These are phyloP conservation scores for Mystacornis crossleyi DNA, from an alignment of 2,113 vertebrate species.

Conservation along the genomic window DNA sequence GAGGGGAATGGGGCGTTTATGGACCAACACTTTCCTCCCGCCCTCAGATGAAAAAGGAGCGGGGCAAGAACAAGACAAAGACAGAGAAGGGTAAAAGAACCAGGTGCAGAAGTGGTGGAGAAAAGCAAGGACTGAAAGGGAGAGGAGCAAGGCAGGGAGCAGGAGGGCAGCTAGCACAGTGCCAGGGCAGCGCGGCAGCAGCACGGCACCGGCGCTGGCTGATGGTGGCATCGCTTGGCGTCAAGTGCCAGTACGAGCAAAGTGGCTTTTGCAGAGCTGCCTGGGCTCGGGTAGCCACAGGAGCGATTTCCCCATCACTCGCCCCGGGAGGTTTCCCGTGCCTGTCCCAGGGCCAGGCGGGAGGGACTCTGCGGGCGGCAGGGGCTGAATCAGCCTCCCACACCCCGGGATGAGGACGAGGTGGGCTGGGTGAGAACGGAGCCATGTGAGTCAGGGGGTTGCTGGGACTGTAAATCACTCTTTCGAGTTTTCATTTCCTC, in stretches of 20 bases:
- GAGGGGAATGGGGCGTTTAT: not conserved
- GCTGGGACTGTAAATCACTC: not conserved
- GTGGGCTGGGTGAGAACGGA: not conserved
- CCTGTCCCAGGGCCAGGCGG: rapidly evolving
- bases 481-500: slow-evolving; percentile 63
- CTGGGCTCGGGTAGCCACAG: not conserved
- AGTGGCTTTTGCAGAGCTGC: not conserved
- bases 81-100: not conserved
- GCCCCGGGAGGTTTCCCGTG: not conserved
- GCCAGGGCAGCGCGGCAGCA: not conserved
- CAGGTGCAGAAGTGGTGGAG: not conserved
- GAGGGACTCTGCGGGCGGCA: not conserved
- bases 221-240: rapidly evolving
- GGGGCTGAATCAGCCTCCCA: slow-evolving; percentile 29
- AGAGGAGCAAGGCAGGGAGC: not conserved
- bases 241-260: rapidly evolving
- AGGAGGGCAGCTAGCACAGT: not conserved
- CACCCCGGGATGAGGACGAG: not conserved
- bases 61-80: not conserved
- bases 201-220: not conserved
- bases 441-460: not conserved
- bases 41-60: not conserved
- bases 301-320: rapidly evolving
- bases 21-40: not conserved
- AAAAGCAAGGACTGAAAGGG: not conserved